Conservation (phyloP, 1,140 invertebrate species). For the Lucilia cuprina region DNA sequence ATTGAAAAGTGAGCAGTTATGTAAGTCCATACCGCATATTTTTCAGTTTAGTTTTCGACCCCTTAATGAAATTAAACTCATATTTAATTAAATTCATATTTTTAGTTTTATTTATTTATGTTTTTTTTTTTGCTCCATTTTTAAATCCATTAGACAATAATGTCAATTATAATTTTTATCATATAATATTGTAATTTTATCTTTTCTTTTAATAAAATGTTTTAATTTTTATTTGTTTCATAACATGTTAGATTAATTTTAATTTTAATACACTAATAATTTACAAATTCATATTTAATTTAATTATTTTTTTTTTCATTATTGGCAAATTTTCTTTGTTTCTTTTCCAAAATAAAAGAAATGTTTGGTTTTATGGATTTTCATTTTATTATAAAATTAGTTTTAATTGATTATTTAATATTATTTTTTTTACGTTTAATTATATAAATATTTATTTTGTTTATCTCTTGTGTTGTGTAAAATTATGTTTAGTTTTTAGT, state of each 20-base stretch:
- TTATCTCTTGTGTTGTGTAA: background rate
- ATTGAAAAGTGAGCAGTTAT: too few species aligned
- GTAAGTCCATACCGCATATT: too few species aligned
- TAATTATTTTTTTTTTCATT: conserved; percentile 6
- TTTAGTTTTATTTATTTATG: background rate
- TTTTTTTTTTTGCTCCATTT: background rate
- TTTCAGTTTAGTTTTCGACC: too few species aligned
- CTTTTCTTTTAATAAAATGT: conserved; percentile 13
- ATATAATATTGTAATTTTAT: background rate
- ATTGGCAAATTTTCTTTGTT: conserved; percentile 13
- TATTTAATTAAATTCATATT: background rate
- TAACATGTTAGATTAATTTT: background rate
- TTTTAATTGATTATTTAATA: background rate
- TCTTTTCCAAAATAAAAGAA: background rate
- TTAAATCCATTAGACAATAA: conserved; percentile 26
- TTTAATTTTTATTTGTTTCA: background rate
- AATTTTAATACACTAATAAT: background rate
- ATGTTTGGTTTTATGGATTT: background rate
- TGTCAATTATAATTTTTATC: background rate
- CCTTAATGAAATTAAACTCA: too few species aligned
- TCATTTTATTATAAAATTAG: background rate
- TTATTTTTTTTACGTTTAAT: background rate
- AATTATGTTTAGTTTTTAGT: conserved; percentile 2
- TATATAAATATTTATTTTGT: conserved; percentile 18
- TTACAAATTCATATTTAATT: conserved; percentile 5